phyloP scores from a whole-genome alignment of 2,888 invertebrate species.

The Pandemis cinnamomeana region DNA sequence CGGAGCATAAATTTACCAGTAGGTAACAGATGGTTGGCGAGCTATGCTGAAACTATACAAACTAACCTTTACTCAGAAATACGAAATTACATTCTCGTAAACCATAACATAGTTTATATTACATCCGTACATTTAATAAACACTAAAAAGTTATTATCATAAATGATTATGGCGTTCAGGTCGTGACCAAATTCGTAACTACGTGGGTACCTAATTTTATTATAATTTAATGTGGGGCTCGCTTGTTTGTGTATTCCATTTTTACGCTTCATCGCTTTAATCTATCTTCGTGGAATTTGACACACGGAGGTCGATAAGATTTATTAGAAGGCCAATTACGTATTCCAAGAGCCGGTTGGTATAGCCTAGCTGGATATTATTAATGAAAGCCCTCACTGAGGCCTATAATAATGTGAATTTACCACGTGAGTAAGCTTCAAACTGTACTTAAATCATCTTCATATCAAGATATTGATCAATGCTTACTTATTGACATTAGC shows the following conservation, averaged over 20 bases:
- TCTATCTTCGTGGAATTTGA: not conserved
- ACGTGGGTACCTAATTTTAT: too few relatives aligned
- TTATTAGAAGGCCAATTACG: not conserved
- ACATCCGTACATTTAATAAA: too few relatives aligned
- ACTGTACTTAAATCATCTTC: not conserved
- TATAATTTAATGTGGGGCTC: too few relatives aligned
- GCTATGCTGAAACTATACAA: too few relatives aligned
- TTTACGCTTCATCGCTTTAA: not conserved
- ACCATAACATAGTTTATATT: too few relatives aligned
- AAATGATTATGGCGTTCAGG: too few relatives aligned
- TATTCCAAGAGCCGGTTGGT: not conserved
- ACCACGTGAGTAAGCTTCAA: not conserved
- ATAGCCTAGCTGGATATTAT: not conserved
- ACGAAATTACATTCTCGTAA: too few relatives aligned
- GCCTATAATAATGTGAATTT: not conserved
- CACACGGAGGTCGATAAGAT: not conserved
- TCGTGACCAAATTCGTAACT: too few relatives aligned
- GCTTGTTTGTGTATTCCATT: not conserved
- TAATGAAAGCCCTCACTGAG: not conserved
- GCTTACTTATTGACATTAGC: not conserved
- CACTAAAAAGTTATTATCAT: too few relatives aligned
- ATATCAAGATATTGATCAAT: not conserved
- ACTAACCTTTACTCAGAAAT: too few relatives aligned
- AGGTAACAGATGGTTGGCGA: too few relatives aligned
- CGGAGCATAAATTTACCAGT: too few relatives aligned